A percentile compares a stretch with the other conserved stretches of the same genome.
These are phyloP conservation scores for Trichogramma dendrolimi DNA, from an alignment of 2,888 invertebrate genomes.

Conservation along the genomic window DNA sequence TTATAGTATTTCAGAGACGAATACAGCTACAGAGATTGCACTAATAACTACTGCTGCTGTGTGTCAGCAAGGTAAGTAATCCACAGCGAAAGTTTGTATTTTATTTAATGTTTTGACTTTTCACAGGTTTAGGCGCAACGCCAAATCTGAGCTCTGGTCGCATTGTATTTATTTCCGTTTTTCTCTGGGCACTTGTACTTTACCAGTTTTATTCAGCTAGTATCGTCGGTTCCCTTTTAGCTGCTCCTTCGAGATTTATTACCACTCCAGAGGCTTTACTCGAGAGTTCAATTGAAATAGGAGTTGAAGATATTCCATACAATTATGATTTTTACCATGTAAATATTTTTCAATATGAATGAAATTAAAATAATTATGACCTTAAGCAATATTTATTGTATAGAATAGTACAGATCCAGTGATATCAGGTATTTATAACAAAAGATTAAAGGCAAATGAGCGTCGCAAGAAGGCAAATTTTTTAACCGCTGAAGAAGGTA, in stretches of 20 bases:
- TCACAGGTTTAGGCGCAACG: constrained; percentile 51
- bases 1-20: constrained; percentile 14
- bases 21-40: constrained; percentile 38
- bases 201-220: constrained; percentile 49
- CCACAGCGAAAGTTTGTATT: neutral
- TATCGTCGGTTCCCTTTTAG: constrained; percentile 45
- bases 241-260: constrained; percentile 44
- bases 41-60: constrained; percentile 52
- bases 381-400: neutral
- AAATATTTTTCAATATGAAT: constrained; percentile 11
- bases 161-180: constrained; percentile 40
- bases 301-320: constrained; percentile 44
- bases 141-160: constrained; percentile 52
- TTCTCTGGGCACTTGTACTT: constrained; percentile 43
- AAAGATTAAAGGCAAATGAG: constrained; percentile 53
- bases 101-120: neutral
- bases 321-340: constrained; percentile 43
- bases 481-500: constrained; percentile 56
- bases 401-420: constrained; percentile 64
- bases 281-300: constrained; percentile 42
- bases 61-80: constrained; percentile 51
- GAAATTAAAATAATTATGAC: neutral
- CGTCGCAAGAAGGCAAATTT: constrained; percentile 34
- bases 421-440: constrained; percentile 58
- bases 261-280: constrained; percentile 41